Percentiles rank a stretch among this genome's conserved stretches.
Evolutionary conservation across 2,113 vertebrate species (phyloP).

Genomic region (Emydocephalus ijimae): DNA sequence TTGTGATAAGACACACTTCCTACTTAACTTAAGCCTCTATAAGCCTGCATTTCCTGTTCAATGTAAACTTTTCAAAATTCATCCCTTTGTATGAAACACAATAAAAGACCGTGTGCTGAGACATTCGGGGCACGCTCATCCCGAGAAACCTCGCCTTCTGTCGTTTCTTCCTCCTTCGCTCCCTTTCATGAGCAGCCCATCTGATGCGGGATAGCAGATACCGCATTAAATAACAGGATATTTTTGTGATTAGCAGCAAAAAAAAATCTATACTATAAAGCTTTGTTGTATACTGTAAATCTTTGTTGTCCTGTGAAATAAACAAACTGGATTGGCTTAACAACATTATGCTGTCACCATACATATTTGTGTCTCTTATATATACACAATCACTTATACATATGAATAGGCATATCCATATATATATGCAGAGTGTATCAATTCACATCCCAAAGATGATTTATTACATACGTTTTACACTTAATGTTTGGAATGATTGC

Average conservation of each 20-base stretch:
- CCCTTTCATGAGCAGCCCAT: too few relatives aligned
- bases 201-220: too few relatives aligned
- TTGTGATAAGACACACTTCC: too few relatives aligned
- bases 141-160: too few relatives aligned
- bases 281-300: too few relatives aligned
- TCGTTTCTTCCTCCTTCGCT: too few relatives aligned
- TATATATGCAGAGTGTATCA: neutral
- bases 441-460: neutral
- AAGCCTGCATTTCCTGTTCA: too few relatives aligned
- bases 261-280: neutral
- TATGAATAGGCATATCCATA: neutral
- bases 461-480: neutral
- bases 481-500: neutral
- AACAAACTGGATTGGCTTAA: neutral
- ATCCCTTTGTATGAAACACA: too few relatives aligned
- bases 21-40: too few relatives aligned
- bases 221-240: neutral
- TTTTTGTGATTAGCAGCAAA: neutral
- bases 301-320: neutral
- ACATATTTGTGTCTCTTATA: neutral
- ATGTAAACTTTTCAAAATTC: too few relatives aligned
- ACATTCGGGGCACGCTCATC: too few relatives aligned
- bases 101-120: too few relatives aligned
- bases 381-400: neutral
- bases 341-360: neutral